These are phyloP conservation scores for Odocoileus virginianus DNA, from an alignment of 2,113 vertebrate genomes.

Conservation along the genomic window DNA sequence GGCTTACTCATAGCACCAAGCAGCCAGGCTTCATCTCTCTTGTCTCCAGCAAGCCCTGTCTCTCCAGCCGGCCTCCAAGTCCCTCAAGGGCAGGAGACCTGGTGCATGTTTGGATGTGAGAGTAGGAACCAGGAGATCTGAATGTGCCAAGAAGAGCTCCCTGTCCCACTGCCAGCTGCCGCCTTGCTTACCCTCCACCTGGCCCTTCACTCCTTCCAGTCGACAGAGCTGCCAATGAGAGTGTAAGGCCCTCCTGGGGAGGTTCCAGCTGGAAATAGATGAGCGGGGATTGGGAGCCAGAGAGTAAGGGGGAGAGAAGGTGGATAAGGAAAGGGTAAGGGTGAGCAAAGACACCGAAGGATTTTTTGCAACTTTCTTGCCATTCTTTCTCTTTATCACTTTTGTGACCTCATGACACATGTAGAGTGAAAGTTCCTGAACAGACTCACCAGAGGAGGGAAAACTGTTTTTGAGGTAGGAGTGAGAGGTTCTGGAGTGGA, in stretches of 20 bases:
- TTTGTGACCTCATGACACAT: background rate
- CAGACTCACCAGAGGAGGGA: background rate
- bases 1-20: background rate
- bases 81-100: background rate
- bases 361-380: background rate
- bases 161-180: background rate
- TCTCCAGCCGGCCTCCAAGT: background rate
- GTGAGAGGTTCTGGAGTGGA: background rate
- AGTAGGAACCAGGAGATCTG: background rate
- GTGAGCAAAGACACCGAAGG: background rate
- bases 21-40: background rate
- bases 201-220: background rate
- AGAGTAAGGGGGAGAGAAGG: rapidly evolving
- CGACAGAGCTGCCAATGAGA: background rate
- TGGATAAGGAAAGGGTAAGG: too few species aligned
- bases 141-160: background rate
- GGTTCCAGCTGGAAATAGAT: background rate
- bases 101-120: background rate
- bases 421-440: background rate
- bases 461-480: background rate
- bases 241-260: background rate
- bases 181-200: background rate
- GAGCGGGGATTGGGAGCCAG: background rate
- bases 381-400: background rate
- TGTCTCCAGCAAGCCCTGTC: background rate